Conservation (phyloP, 2,888 invertebrate genomes). For the Leptinotarsa juncta region DNA sequence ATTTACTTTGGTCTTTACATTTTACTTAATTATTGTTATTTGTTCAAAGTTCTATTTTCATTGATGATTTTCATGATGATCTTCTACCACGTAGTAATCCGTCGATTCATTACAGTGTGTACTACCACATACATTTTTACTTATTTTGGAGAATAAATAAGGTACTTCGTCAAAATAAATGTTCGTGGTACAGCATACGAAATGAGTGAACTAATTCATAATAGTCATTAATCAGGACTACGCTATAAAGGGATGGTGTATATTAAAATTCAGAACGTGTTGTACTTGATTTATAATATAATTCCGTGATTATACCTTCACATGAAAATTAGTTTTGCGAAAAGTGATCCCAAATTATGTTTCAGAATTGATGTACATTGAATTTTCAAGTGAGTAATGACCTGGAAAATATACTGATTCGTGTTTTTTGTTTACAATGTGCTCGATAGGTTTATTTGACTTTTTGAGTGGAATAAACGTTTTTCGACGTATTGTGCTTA, state of each 20-base stretch:
- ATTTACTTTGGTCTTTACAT: too few species aligned
- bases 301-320: neutral
- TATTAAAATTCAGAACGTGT: conserved; percentile 2
- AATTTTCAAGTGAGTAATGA: too few species aligned
- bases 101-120: too few species aligned
- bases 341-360: neutral
- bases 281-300: conserved; percentile 1
- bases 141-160: neutral
- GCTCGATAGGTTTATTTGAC: too few species aligned
- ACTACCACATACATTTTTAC: neutral
- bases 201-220: neutral
- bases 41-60: too few species aligned
- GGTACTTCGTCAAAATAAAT: neutral
- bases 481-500: too few species aligned
- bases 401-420: too few species aligned
- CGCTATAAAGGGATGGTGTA: neutral
- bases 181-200: neutral
- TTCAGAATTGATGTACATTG: neutral
- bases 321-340: neutral
- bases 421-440: too few species aligned
- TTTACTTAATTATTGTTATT: too few species aligned
- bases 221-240: neutral
- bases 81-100: too few species aligned
- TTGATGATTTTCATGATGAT: too few species aligned
- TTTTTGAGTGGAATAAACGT: too few species aligned